A percentile compares a stretch with the other conserved stretches of the same genome.
Conservation (phyloP, 2,113 vertebrate genomes). For the Eulacestoma nigropectus region DNA sequence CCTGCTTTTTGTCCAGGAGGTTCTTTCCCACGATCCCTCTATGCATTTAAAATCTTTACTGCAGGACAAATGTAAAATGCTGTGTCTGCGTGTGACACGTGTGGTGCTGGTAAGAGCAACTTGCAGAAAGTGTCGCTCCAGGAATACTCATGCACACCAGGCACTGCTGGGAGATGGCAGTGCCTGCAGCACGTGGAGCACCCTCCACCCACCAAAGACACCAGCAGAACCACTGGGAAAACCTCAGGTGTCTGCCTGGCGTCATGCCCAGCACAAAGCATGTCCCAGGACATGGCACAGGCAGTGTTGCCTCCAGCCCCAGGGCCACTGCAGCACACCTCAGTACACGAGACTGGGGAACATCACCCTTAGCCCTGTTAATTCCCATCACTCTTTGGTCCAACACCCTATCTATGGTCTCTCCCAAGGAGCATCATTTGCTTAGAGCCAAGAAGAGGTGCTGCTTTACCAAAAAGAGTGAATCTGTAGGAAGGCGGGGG, state of each 20-base stretch:
- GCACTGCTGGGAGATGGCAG: not conserved
- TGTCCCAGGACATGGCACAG: not conserved
- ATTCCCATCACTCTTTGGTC: not conserved
- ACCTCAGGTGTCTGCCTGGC: not conserved
- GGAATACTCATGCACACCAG: accelerated
- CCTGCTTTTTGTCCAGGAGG: not conserved
- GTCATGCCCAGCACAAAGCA: not conserved
- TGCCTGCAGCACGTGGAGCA: not conserved
- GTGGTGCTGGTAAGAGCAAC: not conserved
- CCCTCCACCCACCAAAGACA: not conserved
- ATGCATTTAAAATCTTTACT: not conserved
- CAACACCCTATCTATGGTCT: not conserved
- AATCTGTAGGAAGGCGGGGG: not conserved
- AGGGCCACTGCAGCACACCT: accelerated
- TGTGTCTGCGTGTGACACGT: not conserved
- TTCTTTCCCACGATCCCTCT: not conserved
- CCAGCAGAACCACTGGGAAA: not conserved
- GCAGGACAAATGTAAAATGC: not conserved
- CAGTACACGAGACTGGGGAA: accelerated
- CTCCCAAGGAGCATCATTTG: not conserved
- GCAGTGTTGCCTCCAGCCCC: not conserved
- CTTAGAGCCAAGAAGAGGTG: not conserved
- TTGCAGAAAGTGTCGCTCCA: accelerated
- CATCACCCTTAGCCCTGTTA: not conserved
- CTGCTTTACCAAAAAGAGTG: not conserved